Base-by-base conservation (phyloP, 1,140 invertebrate genomes). In the Aphaenogaster rudis region DNA sequence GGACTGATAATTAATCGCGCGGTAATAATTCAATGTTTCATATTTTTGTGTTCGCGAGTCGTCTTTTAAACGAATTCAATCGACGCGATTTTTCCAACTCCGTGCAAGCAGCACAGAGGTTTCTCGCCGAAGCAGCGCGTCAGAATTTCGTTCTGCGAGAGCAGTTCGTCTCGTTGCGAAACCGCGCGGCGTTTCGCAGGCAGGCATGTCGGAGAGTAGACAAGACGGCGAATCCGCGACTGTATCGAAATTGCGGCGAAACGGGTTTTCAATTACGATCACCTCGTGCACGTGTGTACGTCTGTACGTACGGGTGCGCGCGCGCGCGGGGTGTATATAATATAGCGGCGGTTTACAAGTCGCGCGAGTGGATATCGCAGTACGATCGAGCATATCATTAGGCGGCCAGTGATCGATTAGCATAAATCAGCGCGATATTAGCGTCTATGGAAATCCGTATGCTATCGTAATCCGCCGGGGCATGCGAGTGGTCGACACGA, bases 361-460 rank as follows among this genome's bases (percentile, higher is more conserved):
- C 36, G n/a, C 36, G n/a, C 64, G 74, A 54, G 33, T 61, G 87
- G 85, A 69, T 84, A 84, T 59, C 78, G 86, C 66, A 39, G 15
- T 78, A 72, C 84, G 77, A 90, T 91, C 89, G 81, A 50, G 89
- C 88, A 86, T 91, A 88, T 90, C 86, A 86, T 89, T 85, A 91
- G 59, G 45, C 64, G 79, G 54, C 79, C 63, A 54, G 72, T 82
- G 88, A 89, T 87, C 89, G 76, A 92, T 92, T 92, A 91, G 74
- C 90, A 90, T 91, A 91, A 91, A 92, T 91, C 91, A 91, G n/a
- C 84, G 67, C 33, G 86, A 86, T 87, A 91, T 92, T 91, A 89
- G 52, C 50, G 54, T 86, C 69, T 52, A 72, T 76, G 88, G 77
- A 63, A 86, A 79, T 88, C 69, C 63, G 6, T n/a, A 17, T 52